Evolutionary conservation across 1,140 invertebrate species (phyloP).

Genomic region (Megalopta genalis): DNA sequence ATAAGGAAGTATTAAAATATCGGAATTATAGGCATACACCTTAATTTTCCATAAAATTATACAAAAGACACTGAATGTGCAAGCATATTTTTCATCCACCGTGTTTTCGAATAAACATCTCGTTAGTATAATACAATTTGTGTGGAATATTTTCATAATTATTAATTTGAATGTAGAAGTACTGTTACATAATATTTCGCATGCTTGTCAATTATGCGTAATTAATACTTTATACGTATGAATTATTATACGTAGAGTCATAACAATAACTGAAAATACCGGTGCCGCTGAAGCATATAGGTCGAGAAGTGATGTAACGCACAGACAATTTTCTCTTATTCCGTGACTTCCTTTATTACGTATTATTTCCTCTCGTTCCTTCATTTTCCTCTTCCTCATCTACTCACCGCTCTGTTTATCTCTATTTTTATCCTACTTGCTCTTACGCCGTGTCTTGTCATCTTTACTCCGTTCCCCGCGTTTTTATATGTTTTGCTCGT

Average conservation of each 20-base stretch:
- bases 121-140: too few relatives aligned
- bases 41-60: too few relatives aligned
- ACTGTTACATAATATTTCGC: background rate
- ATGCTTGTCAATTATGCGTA: background rate
- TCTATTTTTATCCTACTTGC: conserved; percentile 1
- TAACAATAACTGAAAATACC: background rate
- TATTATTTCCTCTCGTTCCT: conserved; percentile 33
- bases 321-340: conserved; percentile 36
- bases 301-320: conserved; percentile 12
- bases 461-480: background rate
- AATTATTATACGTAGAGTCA: background rate
- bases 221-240: background rate
- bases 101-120: too few relatives aligned
- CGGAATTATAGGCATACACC: too few relatives aligned
- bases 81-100: too few relatives aligned
- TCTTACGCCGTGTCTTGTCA: background rate
- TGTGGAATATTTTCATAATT: background rate
- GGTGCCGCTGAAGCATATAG: too few relatives aligned
- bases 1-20: too few relatives aligned
- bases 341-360: conserved; percentile 40
- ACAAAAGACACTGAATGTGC: too few relatives aligned
- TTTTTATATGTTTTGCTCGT: background rate
- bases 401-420: conserved; percentile 16
- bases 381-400: conserved; percentile 27
- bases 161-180: background rate